These are phyloP conservation scores for Mus caroli DNA, from an alignment of 2,797 vertebrate genomes.

Conservation along the genomic window DNA sequence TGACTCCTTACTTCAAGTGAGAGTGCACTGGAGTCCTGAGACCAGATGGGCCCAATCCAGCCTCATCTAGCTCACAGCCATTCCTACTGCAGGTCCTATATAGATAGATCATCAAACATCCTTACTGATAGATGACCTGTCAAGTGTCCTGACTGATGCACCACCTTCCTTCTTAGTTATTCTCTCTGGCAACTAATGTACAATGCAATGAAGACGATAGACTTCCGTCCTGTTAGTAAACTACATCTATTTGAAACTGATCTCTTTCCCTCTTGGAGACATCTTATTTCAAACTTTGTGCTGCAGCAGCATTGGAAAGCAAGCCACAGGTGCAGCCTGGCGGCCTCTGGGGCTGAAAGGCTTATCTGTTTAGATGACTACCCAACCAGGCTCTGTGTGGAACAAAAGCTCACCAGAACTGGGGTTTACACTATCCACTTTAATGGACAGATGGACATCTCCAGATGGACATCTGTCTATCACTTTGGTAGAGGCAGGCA, in stretches of 20 bases:
- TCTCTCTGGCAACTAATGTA: background rate
- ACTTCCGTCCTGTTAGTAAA: constrained; percentile 8
- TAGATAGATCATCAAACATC: background rate
- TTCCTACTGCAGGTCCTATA: background rate
- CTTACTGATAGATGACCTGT: background rate
- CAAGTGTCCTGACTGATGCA: background rate
- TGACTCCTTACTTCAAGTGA: background rate
- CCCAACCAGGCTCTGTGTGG: background rate
- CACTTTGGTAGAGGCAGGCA: background rate
- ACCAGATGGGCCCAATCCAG: background rate
- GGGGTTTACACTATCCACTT: constrained; percentile 13
- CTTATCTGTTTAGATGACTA: constrained; percentile 63
- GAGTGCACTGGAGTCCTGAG: background rate
- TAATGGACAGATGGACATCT: background rate
- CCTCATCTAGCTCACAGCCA: background rate
- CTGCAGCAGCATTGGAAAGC: background rate
- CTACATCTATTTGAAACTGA: constrained; percentile 15
- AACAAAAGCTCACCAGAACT: constrained; percentile 66
- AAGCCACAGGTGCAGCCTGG: background rate
- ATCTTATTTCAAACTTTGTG: background rate
- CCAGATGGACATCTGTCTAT: background rate
- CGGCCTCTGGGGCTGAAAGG: background rate
- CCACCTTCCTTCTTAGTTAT: background rate
- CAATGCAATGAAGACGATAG: background rate
- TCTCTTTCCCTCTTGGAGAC: background rate